Evolutionary conservation across 2,888 invertebrate species (phyloP).

Genomic region (Andrena fulva): DNA sequence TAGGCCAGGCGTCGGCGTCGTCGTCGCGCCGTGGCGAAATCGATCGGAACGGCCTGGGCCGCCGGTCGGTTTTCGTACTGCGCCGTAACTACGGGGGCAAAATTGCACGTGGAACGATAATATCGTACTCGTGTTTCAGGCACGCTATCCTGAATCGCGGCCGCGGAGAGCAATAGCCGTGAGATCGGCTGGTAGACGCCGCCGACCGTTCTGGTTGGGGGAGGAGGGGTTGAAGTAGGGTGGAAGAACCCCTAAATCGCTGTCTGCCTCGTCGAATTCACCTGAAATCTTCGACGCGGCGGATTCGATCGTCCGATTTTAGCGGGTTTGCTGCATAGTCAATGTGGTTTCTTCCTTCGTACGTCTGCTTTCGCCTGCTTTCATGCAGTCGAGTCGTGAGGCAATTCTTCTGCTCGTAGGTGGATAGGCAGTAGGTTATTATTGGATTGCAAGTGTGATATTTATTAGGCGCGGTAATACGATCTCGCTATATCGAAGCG

Average conservation of each 20-base stretch:
- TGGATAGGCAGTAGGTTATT: no score
- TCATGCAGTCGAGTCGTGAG: not conserved
- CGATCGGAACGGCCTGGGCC: slow-evolving; percentile 58
- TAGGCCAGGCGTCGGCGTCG: slow-evolving; percentile 31
- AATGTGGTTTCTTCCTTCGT: not conserved
- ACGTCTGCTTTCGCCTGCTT: not conserved
- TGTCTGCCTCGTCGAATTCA: slow-evolving; percentile 32
- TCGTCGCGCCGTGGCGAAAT: slow-evolving; percentile 53
- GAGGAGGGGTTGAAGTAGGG: not conserved
- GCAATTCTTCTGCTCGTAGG: not conserved
- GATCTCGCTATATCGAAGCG: no score
- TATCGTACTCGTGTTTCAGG: slow-evolving; percentile 75
- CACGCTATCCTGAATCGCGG: slow-evolving; percentile 74
- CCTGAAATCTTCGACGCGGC: slow-evolving; percentile 30
- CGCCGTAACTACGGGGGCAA: slow-evolving; percentile 72
- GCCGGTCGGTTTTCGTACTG: slow-evolving; percentile 65
- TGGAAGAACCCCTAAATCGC: not conserved
- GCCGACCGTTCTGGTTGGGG: not conserved
- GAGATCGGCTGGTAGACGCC: slow-evolving; percentile 32
- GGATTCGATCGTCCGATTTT: slow-evolving; percentile 49
- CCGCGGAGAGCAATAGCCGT: slow-evolving; percentile 62
- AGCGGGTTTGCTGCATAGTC: slow-evolving; percentile 18
- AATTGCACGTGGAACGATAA: slow-evolving; percentile 77
- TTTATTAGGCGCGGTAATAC: no score
- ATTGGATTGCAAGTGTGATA: no score